A percentile compares a stretch with the other conserved stretches of the same genome.
phyloP scores from a whole-genome alignment of 2,888 invertebrate species.

The Noctua janthina region DNA sequence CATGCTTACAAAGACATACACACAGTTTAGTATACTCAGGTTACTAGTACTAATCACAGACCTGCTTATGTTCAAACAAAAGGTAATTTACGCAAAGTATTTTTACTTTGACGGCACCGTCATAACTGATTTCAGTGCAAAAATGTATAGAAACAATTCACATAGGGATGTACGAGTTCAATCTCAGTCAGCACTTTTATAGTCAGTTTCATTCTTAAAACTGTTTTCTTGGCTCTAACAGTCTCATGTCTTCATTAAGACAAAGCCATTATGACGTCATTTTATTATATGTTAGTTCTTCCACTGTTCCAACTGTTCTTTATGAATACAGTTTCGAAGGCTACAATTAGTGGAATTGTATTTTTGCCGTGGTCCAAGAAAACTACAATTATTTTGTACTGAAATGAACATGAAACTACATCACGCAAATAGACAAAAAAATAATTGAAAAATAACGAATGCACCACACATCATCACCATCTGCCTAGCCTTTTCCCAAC shows the following conservation, averaged over 20 bases:
- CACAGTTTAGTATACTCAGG: too few relatives aligned
- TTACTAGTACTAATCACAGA: background rate
- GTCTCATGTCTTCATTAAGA: conserved; percentile 31
- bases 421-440: background rate
- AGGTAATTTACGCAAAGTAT: conserved; percentile 8
- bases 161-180: conserved; percentile 31
- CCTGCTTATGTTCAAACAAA: background rate
- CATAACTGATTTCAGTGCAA: conserved; percentile 47
- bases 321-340: background rate
- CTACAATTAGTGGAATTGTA: conserved; percentile 2
- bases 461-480: too few relatives aligned
- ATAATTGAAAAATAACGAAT: background rate
- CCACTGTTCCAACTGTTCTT: background rate
- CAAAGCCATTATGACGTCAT: conserved; percentile 24
- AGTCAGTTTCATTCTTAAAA: conserved; percentile 26
- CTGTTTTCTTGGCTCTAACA: conserved; percentile 18
- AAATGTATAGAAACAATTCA: conserved; percentile 29
- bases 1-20: too few relatives aligned
- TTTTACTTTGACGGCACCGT: conserved; percentile 13
- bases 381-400: background rate
- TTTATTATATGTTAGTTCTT: conserved; percentile 15
- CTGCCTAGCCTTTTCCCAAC: too few relatives aligned
- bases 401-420: background rate
- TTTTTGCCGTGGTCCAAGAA: background rate
- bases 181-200: conserved; percentile 33